phyloP scores from a whole-genome alignment of 2,113 vertebrate species.

The Prolemur simus region DNA sequence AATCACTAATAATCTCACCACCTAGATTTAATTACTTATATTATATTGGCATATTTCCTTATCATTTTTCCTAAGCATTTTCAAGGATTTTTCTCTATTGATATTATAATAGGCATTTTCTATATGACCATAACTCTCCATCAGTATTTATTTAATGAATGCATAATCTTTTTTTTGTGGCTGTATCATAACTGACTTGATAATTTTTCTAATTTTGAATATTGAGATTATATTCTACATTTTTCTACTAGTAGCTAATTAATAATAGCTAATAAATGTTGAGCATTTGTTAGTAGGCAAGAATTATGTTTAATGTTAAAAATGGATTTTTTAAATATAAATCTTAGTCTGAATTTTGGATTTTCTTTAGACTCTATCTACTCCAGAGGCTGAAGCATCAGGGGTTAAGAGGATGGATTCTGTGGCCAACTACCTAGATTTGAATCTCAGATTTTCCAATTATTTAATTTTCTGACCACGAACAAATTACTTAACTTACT shows the following conservation, averaged over 20 bases:
- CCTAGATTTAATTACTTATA: neutral
- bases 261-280: neutral
- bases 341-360: neutral
- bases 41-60: neutral
- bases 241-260: neutral
- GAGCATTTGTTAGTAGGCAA: neutral
- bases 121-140: neutral
- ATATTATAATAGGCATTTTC: neutral
- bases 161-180: neutral
- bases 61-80: neutral
- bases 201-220: neutral
- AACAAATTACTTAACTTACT: neutral
- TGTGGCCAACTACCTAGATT: neutral
- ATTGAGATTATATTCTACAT: neutral
- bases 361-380: neutral
- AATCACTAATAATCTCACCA: neutral
- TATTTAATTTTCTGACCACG: neutral
- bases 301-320: neutral
- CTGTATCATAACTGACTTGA: neutral
- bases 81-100: neutral
- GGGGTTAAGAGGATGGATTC: neutral
- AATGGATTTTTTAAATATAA: neutral
- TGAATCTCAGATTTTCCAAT: neutral
- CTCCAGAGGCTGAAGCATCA: neutral
- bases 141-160: neutral